A percentile compares a stretch with the other conserved stretches of the same genome.
phyloP scores from a whole-genome alignment of 1,140 invertebrate species.

The Chelonus insularis region DNA sequence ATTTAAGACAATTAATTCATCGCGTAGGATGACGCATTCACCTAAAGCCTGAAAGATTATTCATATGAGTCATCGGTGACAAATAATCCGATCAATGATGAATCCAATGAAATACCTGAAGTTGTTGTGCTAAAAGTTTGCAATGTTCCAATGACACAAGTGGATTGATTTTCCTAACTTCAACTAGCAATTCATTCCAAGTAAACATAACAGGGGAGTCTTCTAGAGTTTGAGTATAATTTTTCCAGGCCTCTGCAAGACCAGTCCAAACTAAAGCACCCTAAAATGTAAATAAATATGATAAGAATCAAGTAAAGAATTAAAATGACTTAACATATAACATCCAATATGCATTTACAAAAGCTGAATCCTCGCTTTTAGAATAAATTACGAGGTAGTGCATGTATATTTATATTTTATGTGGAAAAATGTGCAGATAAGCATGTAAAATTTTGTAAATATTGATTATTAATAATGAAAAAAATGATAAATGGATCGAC shows the following conservation, averaged over 20 bases:
- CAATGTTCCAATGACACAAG: constrained; percentile 54
- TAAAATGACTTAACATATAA: constrained; percentile 1
- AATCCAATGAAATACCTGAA: constrained; percentile 43
- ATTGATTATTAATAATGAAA: too few species aligned
- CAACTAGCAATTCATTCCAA: constrained; percentile 47
- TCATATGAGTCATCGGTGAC: neutral
- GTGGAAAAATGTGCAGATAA: constrained; percentile 31
- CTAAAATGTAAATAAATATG: constrained; percentile 41
- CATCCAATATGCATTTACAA: constrained; percentile 40
- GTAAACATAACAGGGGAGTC: constrained; percentile 52
- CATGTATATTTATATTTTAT: constrained; percentile 42
- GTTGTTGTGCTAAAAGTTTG: constrained; percentile 50
- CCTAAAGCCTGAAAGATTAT: constrained; percentile 45
- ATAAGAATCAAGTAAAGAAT: neutral
- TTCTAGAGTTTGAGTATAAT: constrained; percentile 49
- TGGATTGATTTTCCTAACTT: constrained; percentile 56
- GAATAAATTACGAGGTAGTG: constrained; percentile 26
- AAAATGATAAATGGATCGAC: constrained; percentile 59
- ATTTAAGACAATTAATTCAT: constrained; percentile 74
- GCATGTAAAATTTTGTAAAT: constrained; percentile 38
- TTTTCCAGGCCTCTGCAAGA: constrained; percentile 53
- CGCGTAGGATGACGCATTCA: constrained; percentile 54
- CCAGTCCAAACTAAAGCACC: constrained; percentile 54
- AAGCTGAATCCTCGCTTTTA: constrained; percentile 10
- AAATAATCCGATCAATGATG: neutral